phyloP scores from a whole-genome alignment of 2,888 invertebrate species.

The Eupeodes latifasciatus region DNA sequence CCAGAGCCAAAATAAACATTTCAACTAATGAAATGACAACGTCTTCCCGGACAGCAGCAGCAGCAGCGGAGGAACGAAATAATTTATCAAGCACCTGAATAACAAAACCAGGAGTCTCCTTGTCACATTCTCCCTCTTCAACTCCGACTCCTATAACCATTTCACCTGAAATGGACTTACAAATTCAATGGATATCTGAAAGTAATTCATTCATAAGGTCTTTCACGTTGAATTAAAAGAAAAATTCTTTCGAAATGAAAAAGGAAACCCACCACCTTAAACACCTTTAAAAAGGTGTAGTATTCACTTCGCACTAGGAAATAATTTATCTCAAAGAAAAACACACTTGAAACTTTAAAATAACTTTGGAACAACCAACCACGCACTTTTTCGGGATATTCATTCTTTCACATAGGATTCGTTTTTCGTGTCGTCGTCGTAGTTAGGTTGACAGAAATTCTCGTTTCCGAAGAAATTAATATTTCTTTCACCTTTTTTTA shows the following conservation, averaged over 20 bases:
- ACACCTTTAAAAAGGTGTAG: slow-evolving; percentile 33
- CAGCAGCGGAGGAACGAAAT: slow-evolving; percentile 28
- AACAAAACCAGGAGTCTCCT: not conserved
- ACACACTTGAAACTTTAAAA: slow-evolving; percentile 71
- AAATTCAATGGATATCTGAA: slow-evolving; percentile 40
- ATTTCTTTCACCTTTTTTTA: slow-evolving; percentile 70
- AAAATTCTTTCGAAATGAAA: not conserved
- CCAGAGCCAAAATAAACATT: slow-evolving; percentile 67
- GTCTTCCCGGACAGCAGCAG: not conserved
- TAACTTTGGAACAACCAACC: slow-evolving; percentile 44
- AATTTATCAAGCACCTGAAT: slow-evolving; percentile 27
- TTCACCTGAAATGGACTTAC: slow-evolving; percentile 21
- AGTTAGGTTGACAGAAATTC: slow-evolving; percentile 58
- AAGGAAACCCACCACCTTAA: slow-evolving; percentile 15
- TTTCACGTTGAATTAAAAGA: slow-evolving; percentile 12
- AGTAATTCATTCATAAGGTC: slow-evolving; percentile 66
- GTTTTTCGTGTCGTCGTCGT: not conserved
- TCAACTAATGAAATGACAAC: slow-evolving; percentile 51
- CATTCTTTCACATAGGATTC: not conserved
- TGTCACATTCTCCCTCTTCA: not conserved
- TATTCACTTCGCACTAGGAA: slow-evolving; percentile 13
- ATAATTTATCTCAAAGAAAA: slow-evolving; percentile 71
- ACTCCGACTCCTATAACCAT: no score
- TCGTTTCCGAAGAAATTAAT: slow-evolving; percentile 73
- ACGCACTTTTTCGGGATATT: slow-evolving; percentile 43